Base-by-base conservation (phyloP, 2,797 vertebrate species). In the Tangara arthus region DNA sequence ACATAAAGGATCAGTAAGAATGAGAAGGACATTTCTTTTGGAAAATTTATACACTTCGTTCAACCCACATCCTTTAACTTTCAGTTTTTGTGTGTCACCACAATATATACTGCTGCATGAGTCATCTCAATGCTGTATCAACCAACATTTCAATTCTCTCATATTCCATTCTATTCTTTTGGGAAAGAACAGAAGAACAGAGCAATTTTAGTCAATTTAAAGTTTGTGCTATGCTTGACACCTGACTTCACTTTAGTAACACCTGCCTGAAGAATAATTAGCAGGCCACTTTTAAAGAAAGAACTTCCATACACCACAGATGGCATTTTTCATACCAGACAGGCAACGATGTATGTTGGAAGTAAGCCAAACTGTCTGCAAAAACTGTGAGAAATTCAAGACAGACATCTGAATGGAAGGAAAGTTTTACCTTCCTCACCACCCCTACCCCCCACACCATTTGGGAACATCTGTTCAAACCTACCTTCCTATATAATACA, bases 351-450 rank as follows among this genome's bases (percentile, higher is more conserved):
- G 79, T 96, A 97, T 97, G 77, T 95, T 98, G 98, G 98, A 98
- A 97, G 76, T 35, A 19, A 94, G 97, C 98, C 98, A 98, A 97
- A 96, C 82, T 96, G 97, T 98, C 98, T 98, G 97, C 96, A 98
- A 98, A 98, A 98, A 98, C 97, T 97, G 97, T 97, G 98, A 98
- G 97, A 98, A 98, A 98, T 97, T 98, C 96, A 98, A 97, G 93
- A 96, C 97, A 97, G 97, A 89, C 95, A 96, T 97, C 93, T 97
- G 95, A 96, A 93, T 95, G 85, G 91, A 97, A 97, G 87, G 94
- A 96, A 97, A 97, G 88, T 78, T 97, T 97, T 90, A 92, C 96
- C 90, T 97, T 97, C 93, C 86, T 94, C 27, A 0, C 82, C 77
- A 84, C 61, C 86, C 87, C 87, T 81, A 75, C 59, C 49, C 66